Evolutionary conservation across 2,797 vertebrate genomes (phyloP).

Genomic region (Emydoidea blandingii): DNA sequence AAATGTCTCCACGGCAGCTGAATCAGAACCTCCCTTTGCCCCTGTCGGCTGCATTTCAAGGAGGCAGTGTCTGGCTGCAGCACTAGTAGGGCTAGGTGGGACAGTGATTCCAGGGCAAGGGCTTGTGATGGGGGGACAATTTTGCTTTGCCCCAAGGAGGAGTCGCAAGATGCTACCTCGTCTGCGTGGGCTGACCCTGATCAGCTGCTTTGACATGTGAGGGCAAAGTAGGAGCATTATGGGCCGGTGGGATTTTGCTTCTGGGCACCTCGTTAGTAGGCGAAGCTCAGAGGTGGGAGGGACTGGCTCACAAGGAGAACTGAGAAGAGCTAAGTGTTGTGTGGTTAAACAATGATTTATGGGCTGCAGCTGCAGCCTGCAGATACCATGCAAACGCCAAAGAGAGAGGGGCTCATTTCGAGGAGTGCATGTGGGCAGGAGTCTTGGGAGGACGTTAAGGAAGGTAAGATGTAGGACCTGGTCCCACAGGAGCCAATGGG

Average conservation of each 20-base stretch:
- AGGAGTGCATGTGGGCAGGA: background rate
- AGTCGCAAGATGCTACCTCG: background rate
- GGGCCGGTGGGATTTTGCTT: background rate
- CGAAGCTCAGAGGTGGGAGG: background rate
- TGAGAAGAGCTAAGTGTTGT: background rate
- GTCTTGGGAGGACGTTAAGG: background rate
- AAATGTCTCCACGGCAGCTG: rapidly evolving
- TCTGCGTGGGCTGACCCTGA: background rate
- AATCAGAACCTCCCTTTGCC: background rate
- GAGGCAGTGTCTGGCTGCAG: background rate
- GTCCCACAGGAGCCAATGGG: background rate
- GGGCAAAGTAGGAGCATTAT: background rate
- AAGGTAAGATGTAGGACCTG: background rate
- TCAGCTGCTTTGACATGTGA: background rate
- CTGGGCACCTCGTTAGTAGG: background rate
- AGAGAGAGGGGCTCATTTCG: background rate
- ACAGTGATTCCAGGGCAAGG: background rate
- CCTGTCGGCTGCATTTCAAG: background rate
- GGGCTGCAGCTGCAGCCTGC: background rate
- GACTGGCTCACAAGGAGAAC: background rate
- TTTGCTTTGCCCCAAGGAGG: background rate
- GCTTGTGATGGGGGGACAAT: background rate
- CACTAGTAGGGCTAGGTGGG: background rate
- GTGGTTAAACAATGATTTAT: background rate
- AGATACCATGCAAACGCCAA: background rate